Evolutionary conservation across 2,113 vertebrate genomes (phyloP).

Genomic region (Hemicordylus capensis): DNA sequence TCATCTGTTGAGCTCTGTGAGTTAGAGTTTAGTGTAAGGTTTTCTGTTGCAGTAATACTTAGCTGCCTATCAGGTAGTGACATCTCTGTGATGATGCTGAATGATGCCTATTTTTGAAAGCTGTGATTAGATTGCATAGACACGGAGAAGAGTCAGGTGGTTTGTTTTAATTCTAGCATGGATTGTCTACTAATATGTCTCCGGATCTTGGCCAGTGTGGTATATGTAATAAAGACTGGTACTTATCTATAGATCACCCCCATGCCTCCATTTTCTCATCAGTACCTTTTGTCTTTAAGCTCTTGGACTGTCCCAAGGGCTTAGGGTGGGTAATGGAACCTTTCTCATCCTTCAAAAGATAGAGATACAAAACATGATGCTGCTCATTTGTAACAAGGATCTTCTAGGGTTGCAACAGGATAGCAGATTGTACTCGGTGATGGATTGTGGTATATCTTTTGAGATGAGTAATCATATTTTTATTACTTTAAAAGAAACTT

Average conservation of each 20-base stretch:
- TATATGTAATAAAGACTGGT: background rate
- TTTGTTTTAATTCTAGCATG: background rate
- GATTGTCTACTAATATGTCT: background rate
- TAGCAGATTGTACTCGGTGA: background rate
- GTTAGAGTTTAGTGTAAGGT: background rate
- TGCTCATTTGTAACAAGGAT: background rate
- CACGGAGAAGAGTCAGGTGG: background rate
- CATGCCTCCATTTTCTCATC: background rate
- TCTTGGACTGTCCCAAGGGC: background rate
- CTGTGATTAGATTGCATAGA: background rate
- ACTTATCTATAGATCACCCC: background rate
- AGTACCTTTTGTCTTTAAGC: background rate
- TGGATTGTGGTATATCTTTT: background rate
- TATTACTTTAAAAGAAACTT: background rate
- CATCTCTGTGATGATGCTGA: no score
- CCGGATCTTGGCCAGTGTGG: background rate
- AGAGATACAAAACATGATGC: background rate
- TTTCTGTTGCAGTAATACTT: background rate
- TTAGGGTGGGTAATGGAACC: background rate
- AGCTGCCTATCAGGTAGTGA: background rate
- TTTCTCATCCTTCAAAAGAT: background rate
- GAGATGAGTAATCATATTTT: background rate
- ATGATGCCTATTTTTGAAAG: background rate
- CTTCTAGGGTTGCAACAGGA: background rate
- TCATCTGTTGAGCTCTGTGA: background rate